Conservation (phyloP, 2,888 invertebrate species). For the Griposia aprilina region DNA sequence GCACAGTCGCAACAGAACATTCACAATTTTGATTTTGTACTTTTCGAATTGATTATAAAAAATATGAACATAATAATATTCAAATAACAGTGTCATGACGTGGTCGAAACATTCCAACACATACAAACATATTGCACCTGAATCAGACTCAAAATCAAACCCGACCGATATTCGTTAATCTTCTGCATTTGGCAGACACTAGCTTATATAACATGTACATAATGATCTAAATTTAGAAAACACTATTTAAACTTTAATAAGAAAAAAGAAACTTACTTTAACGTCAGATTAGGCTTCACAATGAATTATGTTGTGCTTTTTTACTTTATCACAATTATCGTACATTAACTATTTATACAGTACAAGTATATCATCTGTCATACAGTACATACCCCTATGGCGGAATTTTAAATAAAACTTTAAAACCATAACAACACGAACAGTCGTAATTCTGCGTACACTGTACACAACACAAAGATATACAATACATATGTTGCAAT, state of each 20-base stretch:
- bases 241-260: conserved; percentile 79
- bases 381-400: conserved; percentile 81
- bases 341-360: conserved; percentile 84
- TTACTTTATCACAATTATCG: conserved; percentile 88
- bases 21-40: conserved; percentile 76
- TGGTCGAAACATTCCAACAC: conserved; percentile 68
- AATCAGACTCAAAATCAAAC: conserved; percentile 78
- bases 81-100: conserved; percentile 47
- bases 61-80: conserved; percentile 68
- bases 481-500: conserved; percentile 64
- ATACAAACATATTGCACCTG: conserved; percentile 83
- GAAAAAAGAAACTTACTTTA: conserved; percentile 83
- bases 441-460: conserved; percentile 69
- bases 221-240: conserved; percentile 82
- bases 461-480: conserved; percentile 65
- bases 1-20: conserved; percentile 67
- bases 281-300: conserved; percentile 88
- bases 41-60: conserved; percentile 70
- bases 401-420: conserved; percentile 79
- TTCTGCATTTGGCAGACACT: conserved; percentile 78
- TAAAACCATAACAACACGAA: conserved; percentile 77
- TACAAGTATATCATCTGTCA: conserved; percentile 82
- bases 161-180: conserved; percentile 75
- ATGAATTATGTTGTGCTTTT: conserved; percentile 88
- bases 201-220: conserved; percentile 80